Evolutionary conservation across 2,113 vertebrate genomes (phyloP), one percentile per base, ranked within the genome.

Genomic region (Pionites leucogaster): DNA sequence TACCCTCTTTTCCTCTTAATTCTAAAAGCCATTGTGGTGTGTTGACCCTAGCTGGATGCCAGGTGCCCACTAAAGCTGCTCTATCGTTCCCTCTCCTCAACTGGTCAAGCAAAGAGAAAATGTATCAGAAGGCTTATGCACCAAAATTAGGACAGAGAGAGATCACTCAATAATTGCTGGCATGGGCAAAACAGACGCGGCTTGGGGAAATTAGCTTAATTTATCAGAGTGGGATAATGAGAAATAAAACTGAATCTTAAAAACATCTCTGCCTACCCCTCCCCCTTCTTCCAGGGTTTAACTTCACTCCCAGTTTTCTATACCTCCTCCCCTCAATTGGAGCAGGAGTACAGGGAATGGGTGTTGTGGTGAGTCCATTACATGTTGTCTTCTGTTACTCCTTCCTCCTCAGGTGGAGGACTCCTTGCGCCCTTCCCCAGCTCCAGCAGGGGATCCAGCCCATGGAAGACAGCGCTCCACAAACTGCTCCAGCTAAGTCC

Each of bases 381-480:
- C 47, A 16, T 19, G 0, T 33, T 20, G 35, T 70, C 57, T 64
- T 13, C 39, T 60, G 44, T 20, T 0, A 1, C 24, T 80, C 27
- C 52, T 39, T 59, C 22, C 20, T 59, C 46, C 28, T 46, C 20
- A 7, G 25, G 9, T 14, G 20, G 18, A 79, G 6, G 35, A 25
- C 31, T 63, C 11, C 27, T 57, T 31, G n/a, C 27, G 18, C 16
- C 39, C 47, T 68, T 68, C 15, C 5, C 23, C 18, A n/a, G 22
- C 52, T 74, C 25, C 50, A 50, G 1, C 0, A 0, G 7, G 12
- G 35, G 11, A 42, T 37, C 1, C 5, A 13, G 57, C 42, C 24
- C 3, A 2, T 6, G 8, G 17, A 25, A 81, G 24, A 41, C 17
- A 27, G 7, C 23, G 17, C 29, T 52, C 8, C 42, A 8, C 29